Evolutionary conservation across 2,888 invertebrate genomes (phyloP).

Genomic region (Spisula solida): DNA sequence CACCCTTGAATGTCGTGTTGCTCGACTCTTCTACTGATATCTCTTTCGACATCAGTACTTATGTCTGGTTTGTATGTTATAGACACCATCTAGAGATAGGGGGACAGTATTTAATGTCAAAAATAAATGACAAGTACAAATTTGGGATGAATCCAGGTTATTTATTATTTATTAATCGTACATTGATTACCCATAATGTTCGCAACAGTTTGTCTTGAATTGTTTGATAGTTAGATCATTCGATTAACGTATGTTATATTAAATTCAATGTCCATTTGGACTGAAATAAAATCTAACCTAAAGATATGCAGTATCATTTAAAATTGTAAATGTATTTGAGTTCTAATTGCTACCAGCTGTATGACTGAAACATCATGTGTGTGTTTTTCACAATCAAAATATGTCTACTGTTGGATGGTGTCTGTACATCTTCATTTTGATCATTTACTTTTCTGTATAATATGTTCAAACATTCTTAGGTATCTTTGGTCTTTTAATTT

Average conservation of each 20-base stretch:
- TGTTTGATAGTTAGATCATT: too few relatives aligned
- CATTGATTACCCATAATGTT: too few relatives aligned
- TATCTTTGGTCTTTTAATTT: not conserved
- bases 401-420: not conserved
- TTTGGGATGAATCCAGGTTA: not conserved
- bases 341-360: too few relatives aligned
- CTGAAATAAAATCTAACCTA: too few relatives aligned
- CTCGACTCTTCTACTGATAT: slow-evolving; percentile 49
- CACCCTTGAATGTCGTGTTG: slow-evolving; percentile 49
- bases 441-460: slow-evolving; percentile 7
- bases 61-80: slow-evolving; percentile 62
- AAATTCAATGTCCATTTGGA: too few relatives aligned
- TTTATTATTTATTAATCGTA: not conserved
- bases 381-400: too few relatives aligned
- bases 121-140: not conserved
- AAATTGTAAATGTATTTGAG: too few relatives aligned
- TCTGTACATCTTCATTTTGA: not conserved
- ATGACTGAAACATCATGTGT: too few relatives aligned
- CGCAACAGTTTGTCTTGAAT: too few relatives aligned
- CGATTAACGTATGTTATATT: too few relatives aligned
- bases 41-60: slow-evolving; percentile 44
- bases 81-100: slow-evolving; percentile 32
- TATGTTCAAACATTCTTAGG: not conserved
- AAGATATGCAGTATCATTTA: too few relatives aligned
- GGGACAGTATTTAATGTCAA: not conserved